Evolutionary conservation across 2,888 invertebrate species (phyloP).

Genomic region (Cryptus viduatorius): DNA sequence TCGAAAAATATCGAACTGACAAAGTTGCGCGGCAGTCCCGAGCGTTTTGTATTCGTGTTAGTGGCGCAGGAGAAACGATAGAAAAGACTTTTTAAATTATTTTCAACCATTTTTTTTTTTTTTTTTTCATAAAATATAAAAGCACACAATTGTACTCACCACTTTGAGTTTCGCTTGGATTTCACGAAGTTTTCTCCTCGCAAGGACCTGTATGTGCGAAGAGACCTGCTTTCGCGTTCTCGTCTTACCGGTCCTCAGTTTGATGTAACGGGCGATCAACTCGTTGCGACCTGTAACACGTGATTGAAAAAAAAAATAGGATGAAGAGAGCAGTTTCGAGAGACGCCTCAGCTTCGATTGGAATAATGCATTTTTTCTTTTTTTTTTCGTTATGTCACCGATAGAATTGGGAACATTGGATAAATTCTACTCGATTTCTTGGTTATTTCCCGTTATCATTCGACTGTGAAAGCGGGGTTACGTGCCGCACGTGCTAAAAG

Average conservation of each 20-base stretch:
- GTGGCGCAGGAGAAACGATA: too few species aligned
- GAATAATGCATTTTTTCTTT: conserved; percentile 9
- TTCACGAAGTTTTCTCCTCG: conserved; percentile 98
- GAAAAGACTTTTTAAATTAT: too few species aligned
- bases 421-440: too few species aligned
- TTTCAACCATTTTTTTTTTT: too few species aligned
- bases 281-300: conserved; percentile 97
- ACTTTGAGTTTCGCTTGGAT: conserved; percentile 99
- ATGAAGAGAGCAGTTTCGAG: conserved; percentile 18
- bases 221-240: conserved; percentile 99
- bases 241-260: conserved; percentile 99
- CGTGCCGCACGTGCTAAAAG: conserved; percentile 21
- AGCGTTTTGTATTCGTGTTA: neutral
- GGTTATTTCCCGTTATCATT: too few species aligned
- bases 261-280: conserved; percentile 99
- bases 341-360: conserved; percentile 1
- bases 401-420: neutral
- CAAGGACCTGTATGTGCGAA: conserved; percentile 99
- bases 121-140: neutral
- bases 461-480: neutral
- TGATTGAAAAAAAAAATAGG: conserved; percentile 50
- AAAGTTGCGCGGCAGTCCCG: neutral
- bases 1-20: neutral
- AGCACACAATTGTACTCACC: conserved; percentile 88
- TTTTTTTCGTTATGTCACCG: neutral